Evolutionary conservation across 2,888 invertebrate species (phyloP).

Genomic region (Shargacucullia verbasci): DNA sequence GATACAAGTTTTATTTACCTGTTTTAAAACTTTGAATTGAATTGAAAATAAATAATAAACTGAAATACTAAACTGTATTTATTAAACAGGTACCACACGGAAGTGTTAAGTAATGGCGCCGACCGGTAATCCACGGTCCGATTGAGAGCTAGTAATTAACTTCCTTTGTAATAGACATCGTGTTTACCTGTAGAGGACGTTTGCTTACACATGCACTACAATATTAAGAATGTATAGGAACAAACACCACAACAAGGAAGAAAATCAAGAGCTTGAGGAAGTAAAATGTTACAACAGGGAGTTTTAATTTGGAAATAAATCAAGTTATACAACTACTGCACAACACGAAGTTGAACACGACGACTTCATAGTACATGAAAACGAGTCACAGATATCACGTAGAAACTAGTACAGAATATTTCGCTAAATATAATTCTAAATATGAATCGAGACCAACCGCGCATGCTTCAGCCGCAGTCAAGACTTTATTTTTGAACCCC

Average conservation of each 20-base stretch:
- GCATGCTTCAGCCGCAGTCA: constrained; percentile 4
- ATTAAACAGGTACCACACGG: too few species aligned
- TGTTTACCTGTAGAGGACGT: constrained; percentile 7
- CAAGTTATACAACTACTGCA: constrained; percentile 20
- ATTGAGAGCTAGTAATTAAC: constrained; percentile 21
- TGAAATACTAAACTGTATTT: not conserved
- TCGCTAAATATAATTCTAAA: constrained; percentile 18
- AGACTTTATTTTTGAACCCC: constrained; percentile 10
- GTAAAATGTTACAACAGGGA: constrained; percentile 8
- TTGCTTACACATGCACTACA: constrained; percentile 6
- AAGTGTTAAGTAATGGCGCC: not conserved
- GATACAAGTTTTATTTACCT: too few species aligned
- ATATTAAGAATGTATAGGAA: constrained; percentile 14
- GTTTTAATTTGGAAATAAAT: constrained; percentile 33
- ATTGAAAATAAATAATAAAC: too few species aligned
- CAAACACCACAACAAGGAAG: constrained; percentile 7
- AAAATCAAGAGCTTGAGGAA: constrained; percentile 11
- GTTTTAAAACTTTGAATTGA: too few species aligned
- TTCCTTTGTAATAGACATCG: constrained; percentile 13
- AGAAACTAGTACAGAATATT: constrained; percentile 18
- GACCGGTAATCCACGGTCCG: not conserved
- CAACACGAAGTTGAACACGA: constrained; percentile 15
- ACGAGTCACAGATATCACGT: constrained; percentile 23
- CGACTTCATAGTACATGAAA: constrained; percentile 24
- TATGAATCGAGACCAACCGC: constrained; percentile 17